phyloP scores from a whole-genome alignment of 2,113 vertebrate species.

The Eidolon helvum region DNA sequence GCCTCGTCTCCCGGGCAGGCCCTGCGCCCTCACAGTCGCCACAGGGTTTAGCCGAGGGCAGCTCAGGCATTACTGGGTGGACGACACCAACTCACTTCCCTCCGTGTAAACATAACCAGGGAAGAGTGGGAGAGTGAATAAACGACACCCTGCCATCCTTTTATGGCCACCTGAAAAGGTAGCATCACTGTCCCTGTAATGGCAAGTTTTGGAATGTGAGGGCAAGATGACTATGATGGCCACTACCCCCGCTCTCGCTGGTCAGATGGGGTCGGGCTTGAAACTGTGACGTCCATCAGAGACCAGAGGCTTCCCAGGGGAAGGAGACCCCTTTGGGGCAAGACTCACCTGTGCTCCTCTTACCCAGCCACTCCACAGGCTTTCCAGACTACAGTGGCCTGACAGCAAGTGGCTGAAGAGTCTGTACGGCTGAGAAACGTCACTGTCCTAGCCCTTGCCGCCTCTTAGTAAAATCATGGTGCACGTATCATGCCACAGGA shows the following conservation, averaged over 20 bases:
- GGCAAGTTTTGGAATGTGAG: not conserved
- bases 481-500: no score
- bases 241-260: not conserved
- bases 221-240: not conserved
- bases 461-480: rapidly evolving
- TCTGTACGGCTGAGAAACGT: not conserved
- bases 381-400: not conserved
- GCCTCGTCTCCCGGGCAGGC: not conserved
- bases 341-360: not conserved
- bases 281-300: not conserved
- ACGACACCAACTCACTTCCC: not conserved
- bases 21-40: rapidly evolving
- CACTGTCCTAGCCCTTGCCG: not conserved
- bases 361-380: not conserved
- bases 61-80: not conserved
- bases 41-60: not conserved
- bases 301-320: not conserved
- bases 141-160: not conserved
- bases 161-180: not conserved
- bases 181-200: not conserved
- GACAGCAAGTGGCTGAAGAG: not conserved
- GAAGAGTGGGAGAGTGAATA: not conserved
- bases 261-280: not conserved
- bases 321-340: not conserved
- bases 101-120: not conserved